phyloP scores from a whole-genome alignment of 2,797 vertebrate species.

The Hozukius guyotensis region DNA sequence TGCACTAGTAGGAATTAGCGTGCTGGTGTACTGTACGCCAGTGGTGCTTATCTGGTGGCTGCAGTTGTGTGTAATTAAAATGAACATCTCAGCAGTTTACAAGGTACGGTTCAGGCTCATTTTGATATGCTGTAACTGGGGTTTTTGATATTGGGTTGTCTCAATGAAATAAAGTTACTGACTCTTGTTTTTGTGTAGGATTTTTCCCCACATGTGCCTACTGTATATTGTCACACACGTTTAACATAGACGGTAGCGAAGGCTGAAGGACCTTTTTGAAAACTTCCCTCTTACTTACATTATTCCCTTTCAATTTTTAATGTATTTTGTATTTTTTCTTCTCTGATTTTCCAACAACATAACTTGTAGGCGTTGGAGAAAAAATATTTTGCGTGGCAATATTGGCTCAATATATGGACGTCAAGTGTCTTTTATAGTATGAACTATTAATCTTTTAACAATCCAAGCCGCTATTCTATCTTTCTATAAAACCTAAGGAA shows the following conservation, averaged over 20 bases:
- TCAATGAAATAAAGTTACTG: neutral
- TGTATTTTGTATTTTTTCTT: neutral
- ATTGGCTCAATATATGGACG: too few species aligned
- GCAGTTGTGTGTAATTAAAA: slow-evolving; percentile 31
- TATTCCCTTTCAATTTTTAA: neutral
- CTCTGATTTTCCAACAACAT: neutral
- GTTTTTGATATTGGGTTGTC: neutral
- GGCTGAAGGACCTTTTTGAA: neutral
- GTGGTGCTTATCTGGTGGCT: slow-evolving; percentile 32
- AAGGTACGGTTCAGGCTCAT: neutral
- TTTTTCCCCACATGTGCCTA: neutral
- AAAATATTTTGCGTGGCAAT: too few species aligned
- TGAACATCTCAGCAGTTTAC: slow-evolving; percentile 13
- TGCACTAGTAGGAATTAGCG: slow-evolving; percentile 41
- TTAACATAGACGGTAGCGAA: neutral
- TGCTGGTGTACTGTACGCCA: slow-evolving; percentile 19
- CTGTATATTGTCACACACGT: neutral
- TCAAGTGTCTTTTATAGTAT: too few species aligned
- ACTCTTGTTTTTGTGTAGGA: neutral
- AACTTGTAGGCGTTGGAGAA: too few species aligned
- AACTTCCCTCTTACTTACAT: neutral
- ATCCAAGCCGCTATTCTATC: too few species aligned
- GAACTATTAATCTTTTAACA: fast-evolving
- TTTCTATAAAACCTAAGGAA: too few species aligned
- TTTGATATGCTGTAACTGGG: neutral